A percentile compares a stretch with the other conserved stretches of the same genome.
phyloP scores from a whole-genome alignment of 2,888 invertebrate genomes.

The Tiliacea aurago region DNA sequence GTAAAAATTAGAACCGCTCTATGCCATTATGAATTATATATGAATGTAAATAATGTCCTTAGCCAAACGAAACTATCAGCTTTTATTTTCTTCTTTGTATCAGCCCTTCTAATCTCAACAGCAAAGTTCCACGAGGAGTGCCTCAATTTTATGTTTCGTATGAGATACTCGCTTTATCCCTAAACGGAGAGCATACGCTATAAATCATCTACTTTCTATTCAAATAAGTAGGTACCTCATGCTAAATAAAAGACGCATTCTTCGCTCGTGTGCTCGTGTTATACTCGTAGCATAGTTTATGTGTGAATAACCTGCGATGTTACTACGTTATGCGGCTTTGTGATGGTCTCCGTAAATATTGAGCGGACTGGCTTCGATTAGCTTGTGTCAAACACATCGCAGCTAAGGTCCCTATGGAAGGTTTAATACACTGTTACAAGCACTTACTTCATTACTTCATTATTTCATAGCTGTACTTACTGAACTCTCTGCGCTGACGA shows the following conservation, averaged over 20 bases:
- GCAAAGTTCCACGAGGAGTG: not conserved
- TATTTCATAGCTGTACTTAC: not conserved
- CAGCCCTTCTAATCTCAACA: not conserved
- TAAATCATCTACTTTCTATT: slow-evolving; percentile 33
- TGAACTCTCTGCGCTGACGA: no score
- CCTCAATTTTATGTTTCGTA: not conserved
- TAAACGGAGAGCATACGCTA: not conserved
- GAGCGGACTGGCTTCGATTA: slow-evolving; percentile 28
- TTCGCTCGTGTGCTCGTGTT: slow-evolving; percentile 8
- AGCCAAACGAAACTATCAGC: not conserved
- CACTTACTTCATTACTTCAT: not conserved
- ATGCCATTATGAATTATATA: not conserved
- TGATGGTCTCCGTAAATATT: slow-evolving; percentile 32
- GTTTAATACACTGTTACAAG: slow-evolving; percentile 11
- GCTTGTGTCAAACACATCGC: not conserved
- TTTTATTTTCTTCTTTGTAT: not conserved
- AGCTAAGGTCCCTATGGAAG: not conserved
- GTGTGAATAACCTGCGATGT: slow-evolving; percentile 7
- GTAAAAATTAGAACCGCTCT: not conserved
- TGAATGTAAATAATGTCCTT: not conserved
- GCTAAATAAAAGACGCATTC: slow-evolving; percentile 19
- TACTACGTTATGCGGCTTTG: slow-evolving; percentile 8
- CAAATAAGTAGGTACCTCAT: slow-evolving; percentile 6
- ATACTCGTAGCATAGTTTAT: slow-evolving; percentile 8
- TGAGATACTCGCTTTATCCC: slow-evolving; percentile 2